Evolutionary conservation across 2,797 vertebrate genomes (phyloP), one percentile per base, ranked within the genome.

Genomic region (Sebastes aleutianus): DNA sequence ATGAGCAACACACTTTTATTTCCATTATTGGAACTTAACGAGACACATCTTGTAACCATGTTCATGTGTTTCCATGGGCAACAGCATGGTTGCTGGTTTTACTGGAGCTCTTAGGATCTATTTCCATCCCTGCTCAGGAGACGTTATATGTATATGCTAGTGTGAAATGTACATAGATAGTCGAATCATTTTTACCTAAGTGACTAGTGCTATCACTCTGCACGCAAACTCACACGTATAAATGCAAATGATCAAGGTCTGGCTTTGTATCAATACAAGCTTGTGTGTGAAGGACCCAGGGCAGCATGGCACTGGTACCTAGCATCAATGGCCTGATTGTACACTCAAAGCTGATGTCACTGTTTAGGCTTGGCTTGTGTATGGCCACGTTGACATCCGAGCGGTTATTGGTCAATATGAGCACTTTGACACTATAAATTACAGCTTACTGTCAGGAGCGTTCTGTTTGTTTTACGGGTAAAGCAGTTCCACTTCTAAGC

Each of bases 271-370:
- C 34, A 20, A 14, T 18, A 62, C 57, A 39, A 8, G 13, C 20
- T 59, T 43, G 62, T 70, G 74, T 70, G 69, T 62, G 26, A 39
- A 61, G 80, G 72, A 84, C 76, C 56, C 61, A 86, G 92, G 59
- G 82, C 92, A 75, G 85, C 86, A 22, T 90, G 92, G 90, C 85
- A 92, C 93, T 86, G 83, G 88, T 79, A 90, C 89, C 85, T 90
- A 85, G 62, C 85, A 89, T 95, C 92, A 96, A 94, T 95, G 83
- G 90, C 63, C 47, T 88, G 85, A 94, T 95, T 96, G 94, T 95
- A 77, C 36, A 58, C 81, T 78, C 59, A 74, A 36, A 29, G 71
- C 89, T 94, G 92, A 95, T 91, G 95, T 95, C 92, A 95, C 83
- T 82, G 39, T 85, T 76, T 34, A 53, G 64, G 73, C 88, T 77